These are phyloP conservation scores for Zygogramma bicolorata DNA, from an alignment of 2,888 invertebrate species.

Conservation along the genomic window DNA sequence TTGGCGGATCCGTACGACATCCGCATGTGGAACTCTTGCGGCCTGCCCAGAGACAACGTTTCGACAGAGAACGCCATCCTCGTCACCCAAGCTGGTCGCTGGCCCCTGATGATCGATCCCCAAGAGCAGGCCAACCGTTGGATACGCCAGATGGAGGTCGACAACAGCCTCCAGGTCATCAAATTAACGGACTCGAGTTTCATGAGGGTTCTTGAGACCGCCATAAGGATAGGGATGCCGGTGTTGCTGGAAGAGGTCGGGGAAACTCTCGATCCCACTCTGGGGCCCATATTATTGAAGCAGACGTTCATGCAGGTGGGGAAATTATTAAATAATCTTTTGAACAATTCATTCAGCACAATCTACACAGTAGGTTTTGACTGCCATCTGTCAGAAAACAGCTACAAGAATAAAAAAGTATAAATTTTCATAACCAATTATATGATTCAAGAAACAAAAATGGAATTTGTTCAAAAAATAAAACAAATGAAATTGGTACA, in stretches of 20 bases:
- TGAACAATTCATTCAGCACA: no score
- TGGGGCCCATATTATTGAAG: constrained; percentile 85
- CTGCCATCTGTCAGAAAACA: no score
- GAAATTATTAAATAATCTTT: constrained; percentile 3
- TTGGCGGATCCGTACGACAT: constrained; percentile 89
- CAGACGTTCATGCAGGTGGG: constrained; percentile 82
- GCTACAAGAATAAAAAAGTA: no score
- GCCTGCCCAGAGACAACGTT: constrained; percentile 87
- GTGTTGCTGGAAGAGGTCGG: constrained; percentile 90
- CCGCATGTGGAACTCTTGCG: constrained; percentile 90
- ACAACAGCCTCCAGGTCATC: constrained; percentile 79
- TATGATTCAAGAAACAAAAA: no score
- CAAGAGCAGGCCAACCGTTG: constrained; percentile 96
- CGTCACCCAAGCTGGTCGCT: constrained; percentile 83
- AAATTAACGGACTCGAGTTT: constrained; percentile 84
- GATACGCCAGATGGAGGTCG: constrained; percentile 89
- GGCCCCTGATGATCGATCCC: constrained; percentile 95
- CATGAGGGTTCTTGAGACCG: constrained; percentile 83
- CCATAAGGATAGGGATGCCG: constrained; percentile 86
- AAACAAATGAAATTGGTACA: no score
- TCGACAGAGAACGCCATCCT: constrained; percentile 95
- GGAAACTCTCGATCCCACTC: constrained; percentile 88
- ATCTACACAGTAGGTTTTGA: no score
- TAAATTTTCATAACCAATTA: no score
- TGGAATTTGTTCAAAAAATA: no score